These are phyloP conservation scores for Camelus dromedarius DNA, from an alignment of 2,113 vertebrate genomes.

Conservation along the genomic window DNA sequence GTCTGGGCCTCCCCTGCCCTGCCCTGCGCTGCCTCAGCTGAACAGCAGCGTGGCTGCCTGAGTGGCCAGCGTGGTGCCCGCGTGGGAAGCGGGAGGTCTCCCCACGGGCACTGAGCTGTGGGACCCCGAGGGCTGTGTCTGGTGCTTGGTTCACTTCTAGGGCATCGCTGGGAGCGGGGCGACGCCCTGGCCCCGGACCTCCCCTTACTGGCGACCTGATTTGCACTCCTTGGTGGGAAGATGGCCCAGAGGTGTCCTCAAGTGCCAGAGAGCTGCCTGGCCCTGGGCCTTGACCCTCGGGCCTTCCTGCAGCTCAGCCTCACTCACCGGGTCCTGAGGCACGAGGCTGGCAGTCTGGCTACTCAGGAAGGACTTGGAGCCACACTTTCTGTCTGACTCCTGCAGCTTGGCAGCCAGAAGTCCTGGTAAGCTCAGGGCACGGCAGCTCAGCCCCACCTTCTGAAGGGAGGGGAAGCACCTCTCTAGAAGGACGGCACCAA, in stretches of 20 bases:
- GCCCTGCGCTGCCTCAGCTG: rapidly evolving
- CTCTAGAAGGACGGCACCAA: background rate
- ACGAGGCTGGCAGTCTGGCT: background rate
- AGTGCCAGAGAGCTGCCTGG: background rate
- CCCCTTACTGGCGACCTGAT: background rate
- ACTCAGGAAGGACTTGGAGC: background rate
- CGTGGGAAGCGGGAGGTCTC: background rate
- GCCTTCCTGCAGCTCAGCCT: background rate
- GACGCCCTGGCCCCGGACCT: rapidly evolving
- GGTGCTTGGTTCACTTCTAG: background rate
- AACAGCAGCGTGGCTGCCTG: background rate
- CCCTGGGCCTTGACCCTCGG: background rate
- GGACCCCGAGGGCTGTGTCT: background rate
- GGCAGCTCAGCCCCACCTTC: background rate
- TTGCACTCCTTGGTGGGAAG: background rate
- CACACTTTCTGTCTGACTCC: background rate
- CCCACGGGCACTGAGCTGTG: background rate
- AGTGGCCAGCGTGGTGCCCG: rapidly evolving
- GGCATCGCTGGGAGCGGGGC: background rate
- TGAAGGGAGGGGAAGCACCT: background rate
- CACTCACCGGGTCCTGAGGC: background rate
- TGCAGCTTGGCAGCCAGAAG: background rate
- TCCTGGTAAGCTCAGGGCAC: too few relatives aligned
- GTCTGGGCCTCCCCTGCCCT: background rate
- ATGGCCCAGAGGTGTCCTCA: background rate